Conservation (phyloP, 2,797 vertebrate species). For the Spinus pinus region DNA sequence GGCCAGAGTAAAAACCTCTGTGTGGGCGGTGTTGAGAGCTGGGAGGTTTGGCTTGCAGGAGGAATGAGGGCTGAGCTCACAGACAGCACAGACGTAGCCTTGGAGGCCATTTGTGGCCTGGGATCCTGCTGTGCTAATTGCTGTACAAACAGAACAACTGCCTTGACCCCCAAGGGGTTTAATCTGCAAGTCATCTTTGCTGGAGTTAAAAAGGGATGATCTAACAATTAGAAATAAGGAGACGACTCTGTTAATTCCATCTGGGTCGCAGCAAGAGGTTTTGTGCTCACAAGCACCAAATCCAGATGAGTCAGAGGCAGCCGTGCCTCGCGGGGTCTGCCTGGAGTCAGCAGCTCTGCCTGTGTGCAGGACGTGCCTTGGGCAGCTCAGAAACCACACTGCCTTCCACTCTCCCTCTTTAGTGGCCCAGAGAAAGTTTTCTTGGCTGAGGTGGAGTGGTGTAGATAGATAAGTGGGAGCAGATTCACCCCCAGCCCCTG, state of each 20-base stretch:
- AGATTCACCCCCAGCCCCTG: not conserved
- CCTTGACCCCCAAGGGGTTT: slow-evolving; percentile 14
- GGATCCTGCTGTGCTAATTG: slow-evolving; percentile 43
- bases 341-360: not conserved
- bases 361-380: not conserved
- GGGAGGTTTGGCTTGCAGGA: not conserved
- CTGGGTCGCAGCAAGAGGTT: slow-evolving; percentile 18
- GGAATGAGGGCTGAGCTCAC: not conserved
- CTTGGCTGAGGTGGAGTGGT: not conserved
- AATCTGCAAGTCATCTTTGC: slow-evolving; percentile 48
- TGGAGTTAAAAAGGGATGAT: slow-evolving; percentile 39
- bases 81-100: not conserved
- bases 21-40: slow-evolving; percentile 13
- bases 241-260: slow-evolving; percentile 25
- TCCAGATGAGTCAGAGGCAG: not conserved
- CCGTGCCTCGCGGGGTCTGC: not conserved
- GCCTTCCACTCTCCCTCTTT: not conserved
- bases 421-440: not conserved
- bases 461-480: not conserved
- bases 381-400: not conserved
- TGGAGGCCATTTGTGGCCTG: slow-evolving; percentile 11
- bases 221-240: slow-evolving; percentile 48
- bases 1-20: not conserved
- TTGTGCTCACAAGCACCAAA: slow-evolving; percentile 32
- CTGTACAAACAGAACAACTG: slow-evolving; percentile 45